A percentile compares a stretch with the other conserved stretches of the same genome.
These are phyloP conservation scores for Elysia crispata DNA, from an alignment of 2,888 invertebrate genomes.

Conservation along the genomic window DNA sequence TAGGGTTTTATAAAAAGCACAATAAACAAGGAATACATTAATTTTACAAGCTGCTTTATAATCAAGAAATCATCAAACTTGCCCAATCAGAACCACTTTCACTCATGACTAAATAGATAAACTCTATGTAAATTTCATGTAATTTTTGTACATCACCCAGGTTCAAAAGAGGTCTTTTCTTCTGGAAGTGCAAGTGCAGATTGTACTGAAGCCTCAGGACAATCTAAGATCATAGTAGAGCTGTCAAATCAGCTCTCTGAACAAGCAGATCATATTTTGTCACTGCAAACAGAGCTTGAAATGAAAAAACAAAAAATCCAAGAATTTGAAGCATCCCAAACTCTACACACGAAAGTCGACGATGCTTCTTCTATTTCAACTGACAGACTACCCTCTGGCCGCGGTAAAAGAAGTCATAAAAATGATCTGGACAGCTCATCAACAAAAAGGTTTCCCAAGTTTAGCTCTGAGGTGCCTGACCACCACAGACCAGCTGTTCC, in stretches of 20 bases:
- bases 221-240: conserved; percentile 64
- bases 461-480: background rate
- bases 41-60: too few relatives aligned
- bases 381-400: background rate
- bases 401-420: background rate
- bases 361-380: conserved; percentile 2
- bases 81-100: too few relatives aligned
- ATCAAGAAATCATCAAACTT: too few relatives aligned
- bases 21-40: too few relatives aligned
- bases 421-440: background rate
- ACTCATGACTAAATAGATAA: too few relatives aligned
- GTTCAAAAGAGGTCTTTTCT: background rate
- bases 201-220: conserved; percentile 11
- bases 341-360: background rate
- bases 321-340: conserved; percentile 17
- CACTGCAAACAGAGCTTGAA: conserved; percentile 57
- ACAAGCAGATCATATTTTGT: conserved; percentile 61
- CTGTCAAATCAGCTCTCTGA: conserved; percentile 69
- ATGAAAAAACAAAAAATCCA: conserved; percentile 61
- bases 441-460: background rate
- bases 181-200: background rate
- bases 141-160: background rate
- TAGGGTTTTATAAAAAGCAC: too few relatives aligned
- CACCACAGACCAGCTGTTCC: too few relatives aligned
- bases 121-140: too few relatives aligned